phyloP scores from a whole-genome alignment of 2,797 vertebrate species.

The Platalea minor region DNA sequence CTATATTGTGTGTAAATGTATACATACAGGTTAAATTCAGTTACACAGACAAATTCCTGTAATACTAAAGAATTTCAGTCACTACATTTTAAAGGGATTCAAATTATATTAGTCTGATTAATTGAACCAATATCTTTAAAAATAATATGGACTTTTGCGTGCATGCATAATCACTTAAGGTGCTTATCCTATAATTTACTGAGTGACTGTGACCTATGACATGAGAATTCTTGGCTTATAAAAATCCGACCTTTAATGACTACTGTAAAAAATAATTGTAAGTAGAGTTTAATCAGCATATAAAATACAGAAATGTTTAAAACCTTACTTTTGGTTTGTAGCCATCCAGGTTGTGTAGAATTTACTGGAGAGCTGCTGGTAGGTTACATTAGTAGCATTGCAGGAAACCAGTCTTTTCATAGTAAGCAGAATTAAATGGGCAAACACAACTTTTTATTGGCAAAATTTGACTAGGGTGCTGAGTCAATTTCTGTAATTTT shows the following conservation, averaged over 20 bases:
- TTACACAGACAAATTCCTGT: neutral
- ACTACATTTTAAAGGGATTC: neutral
- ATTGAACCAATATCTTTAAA: neutral
- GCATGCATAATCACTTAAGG: neutral
- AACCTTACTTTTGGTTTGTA: neutral
- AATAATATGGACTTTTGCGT: neutral
- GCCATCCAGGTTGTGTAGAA: neutral
- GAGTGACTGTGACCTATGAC: neutral
- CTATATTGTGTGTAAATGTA: neutral
- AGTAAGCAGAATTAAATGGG: neutral
- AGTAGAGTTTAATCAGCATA: neutral
- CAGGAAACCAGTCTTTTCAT: neutral
- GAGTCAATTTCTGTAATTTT: neutral
- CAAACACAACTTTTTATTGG: neutral
- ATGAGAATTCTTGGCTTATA: conserved; percentile 3
- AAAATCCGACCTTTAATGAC: neutral
- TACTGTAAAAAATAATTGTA: neutral
- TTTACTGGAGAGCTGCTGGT: neutral
- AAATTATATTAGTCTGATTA: neutral
- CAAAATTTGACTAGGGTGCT: neutral
- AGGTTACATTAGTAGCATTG: neutral
- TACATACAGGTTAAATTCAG: neutral
- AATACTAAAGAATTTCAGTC: neutral
- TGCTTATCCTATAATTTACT: neutral
- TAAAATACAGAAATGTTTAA: neutral